Evolutionary conservation across 2,113 vertebrate species (phyloP).

Genomic region (Apistogramma diplotaenia): DNA sequence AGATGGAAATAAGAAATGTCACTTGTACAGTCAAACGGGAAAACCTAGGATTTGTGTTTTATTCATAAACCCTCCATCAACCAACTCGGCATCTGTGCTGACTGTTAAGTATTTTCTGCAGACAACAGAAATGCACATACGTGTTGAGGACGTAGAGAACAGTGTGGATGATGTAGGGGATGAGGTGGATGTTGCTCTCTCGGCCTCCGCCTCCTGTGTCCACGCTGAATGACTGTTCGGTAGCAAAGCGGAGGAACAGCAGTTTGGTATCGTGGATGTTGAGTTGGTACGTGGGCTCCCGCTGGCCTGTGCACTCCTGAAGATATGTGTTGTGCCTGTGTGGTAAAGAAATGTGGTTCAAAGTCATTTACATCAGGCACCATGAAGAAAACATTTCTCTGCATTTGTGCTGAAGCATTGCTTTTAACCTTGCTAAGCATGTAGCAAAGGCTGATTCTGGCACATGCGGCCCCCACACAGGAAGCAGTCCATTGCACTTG

Average conservation of each 20-base stretch:
- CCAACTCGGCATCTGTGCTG: neutral
- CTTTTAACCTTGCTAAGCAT: slow-evolving; percentile 88
- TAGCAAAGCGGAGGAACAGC: slow-evolving; percentile 95
- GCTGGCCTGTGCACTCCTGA: slow-evolving; percentile 95
- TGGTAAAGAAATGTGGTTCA: neutral
- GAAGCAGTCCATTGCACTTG: slow-evolving; percentile 98
- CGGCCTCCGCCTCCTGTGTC: slow-evolving; percentile 94
- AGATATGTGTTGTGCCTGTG: slow-evolving; percentile 97
- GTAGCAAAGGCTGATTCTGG: slow-evolving; percentile 99
- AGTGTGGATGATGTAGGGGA: slow-evolving; percentile 98
- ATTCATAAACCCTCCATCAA: neutral
- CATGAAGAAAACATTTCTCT: neutral
- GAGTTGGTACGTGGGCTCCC: slow-evolving; percentile 98
- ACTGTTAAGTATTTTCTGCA: neutral
- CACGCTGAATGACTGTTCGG: slow-evolving; percentile 95
- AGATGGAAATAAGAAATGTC: neutral
- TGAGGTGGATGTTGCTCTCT: slow-evolving; percentile 99
- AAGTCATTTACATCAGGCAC: neutral
- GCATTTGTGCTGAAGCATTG: neutral
- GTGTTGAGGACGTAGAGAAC: slow-evolving; percentile 99
- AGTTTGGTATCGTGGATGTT: slow-evolving; percentile 98
- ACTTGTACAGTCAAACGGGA: neutral
- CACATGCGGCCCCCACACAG: slow-evolving; percentile 96
- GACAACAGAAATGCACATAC: slow-evolving; percentile 72
- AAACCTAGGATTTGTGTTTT: neutral